These are phyloP conservation scores for Chironex yamaguchii DNA, from an alignment of 30 jellyfish, hydroid and myxozoan genomes.

Conservation along the genomic window DNA sequence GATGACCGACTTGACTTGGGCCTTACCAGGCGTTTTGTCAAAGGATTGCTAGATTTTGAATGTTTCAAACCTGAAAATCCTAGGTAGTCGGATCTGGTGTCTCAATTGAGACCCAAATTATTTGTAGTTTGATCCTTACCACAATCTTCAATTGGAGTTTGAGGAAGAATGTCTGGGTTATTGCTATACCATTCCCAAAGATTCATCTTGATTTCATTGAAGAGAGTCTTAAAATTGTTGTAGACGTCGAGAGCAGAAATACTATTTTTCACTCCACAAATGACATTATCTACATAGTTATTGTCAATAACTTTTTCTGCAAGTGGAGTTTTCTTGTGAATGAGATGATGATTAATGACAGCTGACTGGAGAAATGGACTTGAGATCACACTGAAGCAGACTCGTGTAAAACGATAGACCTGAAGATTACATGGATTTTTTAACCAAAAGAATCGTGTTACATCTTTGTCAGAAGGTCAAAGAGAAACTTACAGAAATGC, in stretches of 20 bases:
- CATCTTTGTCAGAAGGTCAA: constrained; percentile 36
- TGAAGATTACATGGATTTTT: constrained; percentile 21
- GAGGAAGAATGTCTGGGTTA: neutral
- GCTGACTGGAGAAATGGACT: constrained; percentile 59
- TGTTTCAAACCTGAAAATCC: neutral
- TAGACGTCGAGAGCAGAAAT: constrained; percentile 15
- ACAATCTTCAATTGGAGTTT: constrained; percentile 19
- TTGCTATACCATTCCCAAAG: constrained; percentile 47
- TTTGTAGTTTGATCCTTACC: neutral
- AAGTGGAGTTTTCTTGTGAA: neutral
- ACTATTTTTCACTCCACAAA: constrained; percentile 5
- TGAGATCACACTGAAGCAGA: constrained; percentile 27
- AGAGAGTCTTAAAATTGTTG: neutral
- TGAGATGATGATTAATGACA: constrained; percentile 30
- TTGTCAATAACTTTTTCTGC: neutral
- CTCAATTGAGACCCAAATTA: constrained; percentile 47
- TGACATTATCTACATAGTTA: constrained; percentile 44
- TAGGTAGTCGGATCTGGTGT: constrained; percentile 8
- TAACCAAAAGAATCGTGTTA: constrained; percentile 52
- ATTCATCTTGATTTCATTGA: constrained; percentile 27
- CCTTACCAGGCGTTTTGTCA: constrained; percentile 36
- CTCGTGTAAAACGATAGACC: constrained; percentile 36
- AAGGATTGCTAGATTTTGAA: neutral
- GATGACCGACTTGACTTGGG: neutral
- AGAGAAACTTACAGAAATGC: constrained; percentile 31